Conservation (phyloP, 2,113 vertebrate species). For the Salvelinus fontinalis region DNA sequence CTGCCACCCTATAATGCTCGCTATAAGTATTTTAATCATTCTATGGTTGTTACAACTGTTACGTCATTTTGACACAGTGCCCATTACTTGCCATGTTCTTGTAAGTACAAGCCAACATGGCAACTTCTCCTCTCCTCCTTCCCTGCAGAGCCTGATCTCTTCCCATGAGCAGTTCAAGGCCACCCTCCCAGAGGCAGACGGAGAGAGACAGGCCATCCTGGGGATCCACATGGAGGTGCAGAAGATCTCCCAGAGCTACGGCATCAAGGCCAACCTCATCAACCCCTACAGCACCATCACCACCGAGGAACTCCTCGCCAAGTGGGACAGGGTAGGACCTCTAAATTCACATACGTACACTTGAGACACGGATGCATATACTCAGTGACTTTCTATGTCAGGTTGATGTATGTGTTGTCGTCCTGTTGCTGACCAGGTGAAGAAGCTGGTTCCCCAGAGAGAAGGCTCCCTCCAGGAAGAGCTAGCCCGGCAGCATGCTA, state of each 20-base stretch:
- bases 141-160: slow-evolving; percentile 85
- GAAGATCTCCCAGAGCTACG: slow-evolving; percentile 96
- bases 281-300: slow-evolving; percentile 93
- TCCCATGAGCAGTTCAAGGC: slow-evolving; percentile 89
- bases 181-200: slow-evolving; percentile 81
- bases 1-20: too few species aligned
- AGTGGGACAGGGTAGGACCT: slow-evolving; percentile 92
- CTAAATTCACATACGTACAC: slow-evolving; percentile 5
- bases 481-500: slow-evolving; percentile 87
- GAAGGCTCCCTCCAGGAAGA: slow-evolving; percentile 94
- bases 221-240: slow-evolving; percentile 96
- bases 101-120: too few species aligned
- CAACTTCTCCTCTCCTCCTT: slow-evolving; percentile 1
- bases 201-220: slow-evolving; percentile 91
- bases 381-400: neutral
- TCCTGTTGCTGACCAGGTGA: slow-evolving; percentile 77
- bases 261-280: slow-evolving; percentile 82
- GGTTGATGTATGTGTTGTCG: neutral
- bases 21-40: slow-evolving; percentile 38
- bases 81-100: slow-evolving; percentile 35
- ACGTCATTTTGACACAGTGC: too few species aligned
- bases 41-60: too few species aligned
- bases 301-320: slow-evolving; percentile 85
- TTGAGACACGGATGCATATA: neutral
- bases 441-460: slow-evolving; percentile 92